Evolutionary conservation across 2,113 vertebrate genomes (phyloP), one percentile per base, ranked within the genome.

Genomic region (Pituophis catenifer): DNA sequence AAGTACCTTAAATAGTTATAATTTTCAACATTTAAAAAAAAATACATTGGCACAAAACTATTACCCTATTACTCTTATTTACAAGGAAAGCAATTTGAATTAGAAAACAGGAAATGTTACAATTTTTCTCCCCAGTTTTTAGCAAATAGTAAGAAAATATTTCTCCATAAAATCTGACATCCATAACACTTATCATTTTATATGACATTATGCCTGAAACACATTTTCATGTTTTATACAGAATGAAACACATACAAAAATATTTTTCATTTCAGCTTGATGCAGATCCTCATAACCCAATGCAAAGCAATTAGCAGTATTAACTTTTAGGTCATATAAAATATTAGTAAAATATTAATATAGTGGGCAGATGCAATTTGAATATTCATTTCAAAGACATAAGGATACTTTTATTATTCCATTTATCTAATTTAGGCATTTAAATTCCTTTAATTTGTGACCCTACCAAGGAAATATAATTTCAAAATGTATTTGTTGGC

Each of bases 201-300:
- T 93, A 96, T 92, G 93, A 96, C 88, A 95, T 96, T 96, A 96
- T 94, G 96, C 93, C 93, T 95, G 94, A 97, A 98, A 97, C 97
- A 97, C 98, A 98, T 97, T 98, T 98, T 98, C 97, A 97, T 96
- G 96, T 97, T 97, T 97, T 97, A 95, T 97, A 98, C 97, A 98
- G 97, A 97, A 97, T 96, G 96, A 98, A 97, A 97, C 97, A 97
- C 97, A 98, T 96, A 98, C 97, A 97, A 97, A 94, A 95, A 94
- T 97, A 53, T 65, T 87, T 92, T 95, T 95, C 94, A 93, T 94
- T 94, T 93, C n/a, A 89, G 89, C 95, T 93, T 96, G 96, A 97
- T 96, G 97, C 97, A 97, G 96, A 96, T 96, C 96, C 96, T 96
- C 96, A 96, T 96, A 97, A 96, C 96, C 91, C 95, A 96, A 95